A percentile compares a stretch with the other conserved stretches of the same genome.
Evolutionary conservation across 1,140 invertebrate genomes (phyloP).

Genomic region (Neomicropteryx cornuta): DNA sequence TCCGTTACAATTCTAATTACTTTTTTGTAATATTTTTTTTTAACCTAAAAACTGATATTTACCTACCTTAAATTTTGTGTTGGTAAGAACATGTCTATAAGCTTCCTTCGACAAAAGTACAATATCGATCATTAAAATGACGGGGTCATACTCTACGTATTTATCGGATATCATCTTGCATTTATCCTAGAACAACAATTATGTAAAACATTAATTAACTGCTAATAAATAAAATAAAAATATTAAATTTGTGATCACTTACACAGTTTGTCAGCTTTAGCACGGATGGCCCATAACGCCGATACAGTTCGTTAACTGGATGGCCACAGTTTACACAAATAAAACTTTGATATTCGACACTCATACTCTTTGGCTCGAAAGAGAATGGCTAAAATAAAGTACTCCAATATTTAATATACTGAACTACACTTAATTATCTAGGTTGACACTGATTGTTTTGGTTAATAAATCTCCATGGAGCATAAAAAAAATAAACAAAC

Average conservation of each 20-base stretch:
- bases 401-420: too few species aligned
- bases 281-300: slow-evolving; percentile 54
- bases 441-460: too few species aligned
- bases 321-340: slow-evolving; percentile 62
- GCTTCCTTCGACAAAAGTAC: slow-evolving; percentile 66
- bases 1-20: too few species aligned
- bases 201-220: background rate
- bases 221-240: slow-evolving; percentile 2
- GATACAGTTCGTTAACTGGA: slow-evolving; percentile 46
- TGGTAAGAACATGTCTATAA: slow-evolving; percentile 73
- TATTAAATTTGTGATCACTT: slow-evolving; percentile 26
- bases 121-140: slow-evolving; percentile 73
- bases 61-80: slow-evolving; percentile 55
- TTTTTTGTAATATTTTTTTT: too few species aligned
- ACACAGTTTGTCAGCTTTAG: slow-evolving; percentile 63
- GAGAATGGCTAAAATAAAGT: too few species aligned
- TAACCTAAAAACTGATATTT: background rate
- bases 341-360: too few species aligned
- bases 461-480: too few species aligned
- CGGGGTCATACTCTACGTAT: slow-evolving; percentile 79
- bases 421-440: too few species aligned
- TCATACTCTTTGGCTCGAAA: too few species aligned
- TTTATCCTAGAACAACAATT: slow-evolving; percentile 44
- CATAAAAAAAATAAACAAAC: too few species aligned
- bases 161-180: slow-evolving; percentile 72